phyloP scores from a whole-genome alignment of 2,113 vertebrate genomes.

The Chloropsis cyanopogon region DNA sequence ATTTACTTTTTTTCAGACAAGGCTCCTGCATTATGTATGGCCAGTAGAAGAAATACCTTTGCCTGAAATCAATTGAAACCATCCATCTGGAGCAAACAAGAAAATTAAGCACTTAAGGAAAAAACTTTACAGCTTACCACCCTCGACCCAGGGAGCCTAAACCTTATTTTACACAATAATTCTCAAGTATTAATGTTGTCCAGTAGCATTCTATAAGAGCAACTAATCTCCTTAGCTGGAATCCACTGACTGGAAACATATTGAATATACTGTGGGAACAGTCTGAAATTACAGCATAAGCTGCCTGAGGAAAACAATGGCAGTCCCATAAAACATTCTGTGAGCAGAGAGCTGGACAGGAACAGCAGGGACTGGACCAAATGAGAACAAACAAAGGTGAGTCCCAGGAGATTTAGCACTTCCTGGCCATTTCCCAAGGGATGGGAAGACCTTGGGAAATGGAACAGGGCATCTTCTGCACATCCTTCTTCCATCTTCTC shows the following conservation, averaged over 20 bases:
- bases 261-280: not conserved
- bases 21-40: not conserved
- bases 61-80: not conserved
- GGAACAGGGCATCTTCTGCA: not conserved
- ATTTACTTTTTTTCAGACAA: not conserved
- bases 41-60: not conserved
- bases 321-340: not conserved
- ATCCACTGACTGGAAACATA: constrained; percentile 11
- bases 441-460: not conserved
- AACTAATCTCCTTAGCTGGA: constrained; percentile 32
- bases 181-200: constrained; percentile 18
- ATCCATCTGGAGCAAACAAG: not conserved
- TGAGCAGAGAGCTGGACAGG: not conserved
- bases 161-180: constrained; percentile 15
- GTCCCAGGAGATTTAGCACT: not conserved
- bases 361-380: not conserved
- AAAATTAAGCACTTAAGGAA: not conserved
- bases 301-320: not conserved
- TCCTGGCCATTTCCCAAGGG: not conserved
- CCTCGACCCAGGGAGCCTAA: not conserved
- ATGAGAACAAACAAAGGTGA: not conserved
- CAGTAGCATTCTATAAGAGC: constrained; percentile 10
- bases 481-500: not conserved
- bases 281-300: not conserved
- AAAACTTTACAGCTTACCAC: not conserved